Evolutionary conservation across 2,797 vertebrate species (phyloP).

Genomic region (Pogonophryne albipinna): DNA sequence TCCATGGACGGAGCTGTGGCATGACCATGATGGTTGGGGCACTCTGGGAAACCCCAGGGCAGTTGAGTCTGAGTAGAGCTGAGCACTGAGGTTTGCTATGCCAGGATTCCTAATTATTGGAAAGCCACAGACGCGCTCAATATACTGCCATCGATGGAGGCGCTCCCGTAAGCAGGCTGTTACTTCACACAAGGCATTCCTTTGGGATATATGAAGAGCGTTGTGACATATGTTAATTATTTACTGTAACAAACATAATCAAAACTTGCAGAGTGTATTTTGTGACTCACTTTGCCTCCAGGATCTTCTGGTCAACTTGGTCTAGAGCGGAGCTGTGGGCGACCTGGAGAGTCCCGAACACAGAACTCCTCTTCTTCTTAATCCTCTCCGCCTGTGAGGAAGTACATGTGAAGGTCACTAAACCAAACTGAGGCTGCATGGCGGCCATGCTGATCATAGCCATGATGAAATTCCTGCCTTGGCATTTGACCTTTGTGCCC

Average conservation of each 20-base stretch:
- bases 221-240: not conserved
- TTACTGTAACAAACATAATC: slow-evolving; percentile 3
- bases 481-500: not conserved
- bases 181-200: slow-evolving; percentile 94
- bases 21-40: slow-evolving; percentile 87
- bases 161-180: slow-evolving; percentile 95
- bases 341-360: slow-evolving; percentile 96
- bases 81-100: slow-evolving; percentile 91
- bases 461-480: not conserved
- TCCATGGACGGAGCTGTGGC: slow-evolving; percentile 71
- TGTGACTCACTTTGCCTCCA: slow-evolving; percentile 96
- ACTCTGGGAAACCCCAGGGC: slow-evolving; percentile 90
- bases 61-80: slow-evolving; percentile 93
- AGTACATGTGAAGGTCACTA: not conserved
- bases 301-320: slow-evolving; percentile 98
- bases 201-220: slow-evolving; percentile 61
- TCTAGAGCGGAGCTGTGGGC: slow-evolving; percentile 97
- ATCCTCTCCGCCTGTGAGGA: slow-evolving; percentile 94
- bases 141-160: slow-evolving; percentile 97
- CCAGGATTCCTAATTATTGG: slow-evolving; percentile 94
- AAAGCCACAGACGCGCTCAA: slow-evolving; percentile 95
- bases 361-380: slow-evolving; percentile 97
- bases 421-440: no score
- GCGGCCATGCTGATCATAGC: no score
- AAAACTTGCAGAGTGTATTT: not conserved